Percentiles rank a stretch among this genome's conserved stretches.
These are phyloP conservation scores for Poeciliopsis prolifica DNA, from an alignment of 2,113 vertebrate species.

Conservation along the genomic window DNA sequence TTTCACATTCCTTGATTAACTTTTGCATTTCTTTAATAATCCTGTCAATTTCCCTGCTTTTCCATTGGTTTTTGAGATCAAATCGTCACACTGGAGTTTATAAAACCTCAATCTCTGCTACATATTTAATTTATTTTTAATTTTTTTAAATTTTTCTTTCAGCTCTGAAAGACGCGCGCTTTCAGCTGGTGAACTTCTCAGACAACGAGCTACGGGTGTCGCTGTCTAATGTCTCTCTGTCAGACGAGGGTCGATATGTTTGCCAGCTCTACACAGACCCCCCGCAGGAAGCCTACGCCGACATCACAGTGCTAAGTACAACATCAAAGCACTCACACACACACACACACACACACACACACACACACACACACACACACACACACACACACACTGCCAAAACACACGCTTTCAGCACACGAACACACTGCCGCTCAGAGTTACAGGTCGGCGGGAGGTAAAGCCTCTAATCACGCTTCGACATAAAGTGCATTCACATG, in stretches of 20 bases:
- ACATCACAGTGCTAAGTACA: constrained; percentile 93
- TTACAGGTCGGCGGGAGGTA: not conserved
- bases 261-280: constrained; percentile 99
- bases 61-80: not conserved
- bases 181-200: constrained; percentile 99
- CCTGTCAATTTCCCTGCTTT: not conserved
- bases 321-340: constrained; percentile 12
- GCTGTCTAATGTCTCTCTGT: constrained; percentile 94
- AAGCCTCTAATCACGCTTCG: constrained; percentile 9
- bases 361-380: not conserved
- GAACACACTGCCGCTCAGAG: not conserved
- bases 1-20: not conserved
- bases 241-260: constrained; percentile 95
- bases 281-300: constrained; percentile 94
- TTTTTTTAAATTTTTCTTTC: constrained; percentile 26
- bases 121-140: not conserved
- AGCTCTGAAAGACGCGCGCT: constrained; percentile 97
- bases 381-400: not conserved
- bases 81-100: not conserved
- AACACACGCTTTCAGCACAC: not conserved
- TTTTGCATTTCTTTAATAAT: not conserved
- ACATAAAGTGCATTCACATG: not conserved
- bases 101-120: not conserved
- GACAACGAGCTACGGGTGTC: constrained; percentile 97
- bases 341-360: not conserved